Conservation (phyloP, 2,797 vertebrate genomes). For the Muscicapa comitata region DNA sequence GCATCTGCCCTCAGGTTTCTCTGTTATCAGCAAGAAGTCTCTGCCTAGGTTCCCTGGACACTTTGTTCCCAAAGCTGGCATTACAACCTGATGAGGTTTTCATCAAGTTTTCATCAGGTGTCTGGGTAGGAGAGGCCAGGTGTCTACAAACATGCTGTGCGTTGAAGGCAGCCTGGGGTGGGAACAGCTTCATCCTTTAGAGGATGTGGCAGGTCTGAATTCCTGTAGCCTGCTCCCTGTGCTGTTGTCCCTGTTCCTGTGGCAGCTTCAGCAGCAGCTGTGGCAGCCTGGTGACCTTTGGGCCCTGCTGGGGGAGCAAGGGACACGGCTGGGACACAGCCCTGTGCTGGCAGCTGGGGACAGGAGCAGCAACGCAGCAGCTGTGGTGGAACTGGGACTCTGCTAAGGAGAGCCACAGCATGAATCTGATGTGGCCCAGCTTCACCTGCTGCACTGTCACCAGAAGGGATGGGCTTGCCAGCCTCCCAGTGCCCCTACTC, state of each 20-base stretch:
- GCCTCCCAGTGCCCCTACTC: not conserved
- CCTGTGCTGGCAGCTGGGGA: rapidly evolving
- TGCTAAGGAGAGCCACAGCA: rapidly evolving
- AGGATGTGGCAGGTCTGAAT: not conserved
- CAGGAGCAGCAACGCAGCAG: rapidly evolving
- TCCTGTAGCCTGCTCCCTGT: not conserved
- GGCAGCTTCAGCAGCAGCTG: not conserved
- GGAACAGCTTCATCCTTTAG: not conserved
- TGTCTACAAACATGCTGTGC: not conserved
- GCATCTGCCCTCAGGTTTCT: not conserved
- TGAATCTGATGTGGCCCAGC: not conserved
- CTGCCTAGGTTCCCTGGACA: not conserved
- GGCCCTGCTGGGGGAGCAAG: not conserved
- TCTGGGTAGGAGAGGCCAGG: not conserved
- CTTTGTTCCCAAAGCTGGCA: not conserved
- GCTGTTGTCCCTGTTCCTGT: not conserved
- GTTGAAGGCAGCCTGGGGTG: not conserved
- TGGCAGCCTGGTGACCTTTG: not conserved
- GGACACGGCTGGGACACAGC: not conserved
- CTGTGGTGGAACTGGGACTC: not conserved
- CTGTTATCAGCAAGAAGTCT: not conserved
- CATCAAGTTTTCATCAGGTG: not conserved
- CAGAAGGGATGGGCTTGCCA: not conserved
- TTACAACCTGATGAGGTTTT: not conserved
- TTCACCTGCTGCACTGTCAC: not conserved